A percentile compares a stretch with the other conserved stretches of the same genome.
Conservation (phyloP, 2,797 vertebrate genomes). For the Brachymystax lenok region DNA sequence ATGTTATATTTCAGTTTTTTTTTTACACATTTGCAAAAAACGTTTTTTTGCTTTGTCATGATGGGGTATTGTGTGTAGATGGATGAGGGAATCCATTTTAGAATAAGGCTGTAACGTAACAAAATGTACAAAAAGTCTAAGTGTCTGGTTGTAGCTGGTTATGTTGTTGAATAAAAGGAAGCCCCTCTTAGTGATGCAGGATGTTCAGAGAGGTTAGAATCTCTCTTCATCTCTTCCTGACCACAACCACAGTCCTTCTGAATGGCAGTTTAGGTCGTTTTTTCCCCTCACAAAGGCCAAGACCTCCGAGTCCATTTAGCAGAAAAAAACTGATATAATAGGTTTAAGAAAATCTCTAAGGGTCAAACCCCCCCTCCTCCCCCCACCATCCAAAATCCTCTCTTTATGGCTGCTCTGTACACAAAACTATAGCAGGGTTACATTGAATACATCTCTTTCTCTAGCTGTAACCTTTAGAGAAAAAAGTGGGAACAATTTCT, state of each 20-base stretch:
- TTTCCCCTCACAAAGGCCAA: slow-evolving; percentile 72
- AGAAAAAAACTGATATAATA: slow-evolving; percentile 81
- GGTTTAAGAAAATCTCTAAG: slow-evolving; percentile 78
- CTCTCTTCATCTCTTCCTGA: slow-evolving; percentile 61
- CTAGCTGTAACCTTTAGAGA: too few relatives aligned
- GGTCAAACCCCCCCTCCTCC: slow-evolving; percentile 49
- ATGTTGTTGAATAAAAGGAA: not conserved
- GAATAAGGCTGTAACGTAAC: too few relatives aligned
- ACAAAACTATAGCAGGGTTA: slow-evolving; percentile 1
- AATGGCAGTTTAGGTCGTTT: slow-evolving; percentile 79
- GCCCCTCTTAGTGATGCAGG: slow-evolving; percentile 22
- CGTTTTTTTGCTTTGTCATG: too few relatives aligned
- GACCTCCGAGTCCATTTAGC: slow-evolving; percentile 70
- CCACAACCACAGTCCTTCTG: slow-evolving; percentile 62
- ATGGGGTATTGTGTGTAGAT: too few relatives aligned
- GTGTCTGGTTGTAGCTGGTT: not conserved
- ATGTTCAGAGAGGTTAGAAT: slow-evolving; percentile 40
- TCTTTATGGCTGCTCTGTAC: slow-evolving; percentile 47
- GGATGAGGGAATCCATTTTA: too few relatives aligned
- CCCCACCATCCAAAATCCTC: slow-evolving; percentile 34
- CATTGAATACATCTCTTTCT: not conserved
- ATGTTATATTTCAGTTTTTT: too few relatives aligned
- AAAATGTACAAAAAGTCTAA: too few relatives aligned
- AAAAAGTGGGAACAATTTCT: slow-evolving; percentile 48
- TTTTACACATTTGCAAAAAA: too few relatives aligned